Base-by-base conservation (phyloP, 2,888 invertebrate species). In the Erebia palarica region DNA sequence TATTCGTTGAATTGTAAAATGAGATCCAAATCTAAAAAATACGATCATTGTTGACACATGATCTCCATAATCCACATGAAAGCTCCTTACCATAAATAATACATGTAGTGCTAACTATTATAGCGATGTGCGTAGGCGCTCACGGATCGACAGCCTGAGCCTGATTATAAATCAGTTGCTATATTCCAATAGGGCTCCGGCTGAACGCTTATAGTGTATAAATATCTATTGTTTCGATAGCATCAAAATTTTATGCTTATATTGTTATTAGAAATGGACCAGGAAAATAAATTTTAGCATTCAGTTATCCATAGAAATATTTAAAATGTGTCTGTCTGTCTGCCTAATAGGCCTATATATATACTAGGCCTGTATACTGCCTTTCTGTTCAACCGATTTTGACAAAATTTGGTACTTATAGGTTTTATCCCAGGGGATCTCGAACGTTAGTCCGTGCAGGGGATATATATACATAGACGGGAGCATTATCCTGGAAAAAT, bases 81-180 rank as follows among this genome's bases (percentile, higher is more conserved):
- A 92, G 91, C 92, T 91, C 86, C 92, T 93, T 92, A 93, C 90
- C 90, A 93, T 93, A 93, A 92, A 93, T 93, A 92, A 93, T 91
- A 84, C 90, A 86, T 90, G 92, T 92, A 88, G 88, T 80, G 86
- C 87, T 87, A 87, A 90, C 88, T 87, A 88, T 91, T 88, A 91
- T 88, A 86, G 86, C 84, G 80, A 79, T 77, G 79, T 83, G 91
- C 90, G 91, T 92, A 86, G 92, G 92, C 89, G 91, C 86, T 84
- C 83, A 80, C 84, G 86, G 90, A 92, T 91, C 92, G 91, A 90
- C 91, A 89, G 86, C 78, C 84, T 86, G 85, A 86, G 87, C 86
- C 88, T 88, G 92, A 92, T 92, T 92, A 90, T 92, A 93, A 92
- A 92, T 92, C 92, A 91, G 90, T 58, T 73, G 69, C 65, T 72